Evolutionary conservation across 64 coral and sea anemone species (phyloP).

Genomic region (Anthopleura sola): DNA sequence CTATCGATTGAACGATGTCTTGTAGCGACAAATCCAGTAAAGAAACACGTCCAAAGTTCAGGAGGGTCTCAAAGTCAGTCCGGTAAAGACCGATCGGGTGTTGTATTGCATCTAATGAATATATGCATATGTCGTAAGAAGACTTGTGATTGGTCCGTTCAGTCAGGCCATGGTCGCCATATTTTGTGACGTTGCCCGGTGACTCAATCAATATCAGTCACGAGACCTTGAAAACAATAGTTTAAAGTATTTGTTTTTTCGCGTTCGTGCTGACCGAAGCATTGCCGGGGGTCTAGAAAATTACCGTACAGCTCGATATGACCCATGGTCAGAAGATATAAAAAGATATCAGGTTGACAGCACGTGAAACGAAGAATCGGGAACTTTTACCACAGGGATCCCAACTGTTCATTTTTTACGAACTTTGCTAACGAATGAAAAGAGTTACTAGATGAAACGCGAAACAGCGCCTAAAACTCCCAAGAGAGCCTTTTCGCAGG

Average conservation of each 20-base stretch:
- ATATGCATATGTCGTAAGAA: neutral
- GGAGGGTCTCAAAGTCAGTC: neutral
- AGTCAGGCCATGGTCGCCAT: constrained; percentile 5
- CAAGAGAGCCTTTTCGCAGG: too few relatives aligned
- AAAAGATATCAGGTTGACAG: neutral
- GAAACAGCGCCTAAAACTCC: too few relatives aligned
- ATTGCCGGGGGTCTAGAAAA: neutral
- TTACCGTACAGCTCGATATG: neutral
- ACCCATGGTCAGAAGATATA: too few relatives aligned
- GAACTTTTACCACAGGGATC: too few relatives aligned
- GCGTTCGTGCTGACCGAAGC: neutral
- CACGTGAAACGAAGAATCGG: too few relatives aligned
- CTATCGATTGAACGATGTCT: neutral
- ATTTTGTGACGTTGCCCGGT: neutral
- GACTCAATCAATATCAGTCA: neutral
- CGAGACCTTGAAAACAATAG: neutral
- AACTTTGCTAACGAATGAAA: too few relatives aligned
- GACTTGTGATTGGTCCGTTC: constrained; percentile 1
- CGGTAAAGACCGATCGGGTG: neutral
- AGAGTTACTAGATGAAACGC: too few relatives aligned
- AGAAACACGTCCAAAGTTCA: constrained; percentile 17
- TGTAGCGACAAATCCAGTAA: constrained; percentile 14
- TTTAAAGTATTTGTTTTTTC: neutral
- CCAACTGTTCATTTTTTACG: too few relatives aligned
- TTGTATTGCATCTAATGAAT: neutral